phyloP scores from a whole-genome alignment of 2,888 invertebrate genomes.

The Trichogramma dendrolimi region DNA sequence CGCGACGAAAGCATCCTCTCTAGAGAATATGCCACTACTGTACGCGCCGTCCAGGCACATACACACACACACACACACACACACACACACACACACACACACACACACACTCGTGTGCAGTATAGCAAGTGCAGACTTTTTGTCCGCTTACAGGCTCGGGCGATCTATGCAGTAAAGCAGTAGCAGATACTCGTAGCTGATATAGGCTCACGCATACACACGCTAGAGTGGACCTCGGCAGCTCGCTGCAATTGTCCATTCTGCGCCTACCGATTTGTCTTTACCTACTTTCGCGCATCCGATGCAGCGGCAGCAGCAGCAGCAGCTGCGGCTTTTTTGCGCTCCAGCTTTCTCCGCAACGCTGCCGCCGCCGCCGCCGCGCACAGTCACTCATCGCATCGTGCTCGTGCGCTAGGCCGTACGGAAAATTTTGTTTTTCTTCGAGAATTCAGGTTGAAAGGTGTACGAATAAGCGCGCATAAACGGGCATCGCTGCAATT shows the following conservation, averaged over 20 bases:
- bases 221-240: too few relatives aligned
- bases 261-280: constrained; percentile 24
- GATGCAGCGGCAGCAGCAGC: neutral
- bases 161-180: too few relatives aligned
- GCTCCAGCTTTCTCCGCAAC: neutral
- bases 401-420: neutral
- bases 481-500: too few relatives aligned
- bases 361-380: neutral
- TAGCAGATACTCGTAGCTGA: too few relatives aligned
- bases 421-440: neutral
- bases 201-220: too few relatives aligned
- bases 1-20: too few relatives aligned
- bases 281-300: constrained; percentile 26
- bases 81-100: neutral
- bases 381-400: neutral
- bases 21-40: too few relatives aligned
- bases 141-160: neutral
- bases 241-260: constrained; percentile 10
- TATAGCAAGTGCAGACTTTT: neutral
- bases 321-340: neutral
- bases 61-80: neutral
- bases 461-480: too few relatives aligned
- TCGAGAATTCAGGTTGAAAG: neutral
- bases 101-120: neutral
- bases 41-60: neutral